Conservation (phyloP, 2,113 vertebrate genomes). For the Gymnocephalus cernua region DNA sequence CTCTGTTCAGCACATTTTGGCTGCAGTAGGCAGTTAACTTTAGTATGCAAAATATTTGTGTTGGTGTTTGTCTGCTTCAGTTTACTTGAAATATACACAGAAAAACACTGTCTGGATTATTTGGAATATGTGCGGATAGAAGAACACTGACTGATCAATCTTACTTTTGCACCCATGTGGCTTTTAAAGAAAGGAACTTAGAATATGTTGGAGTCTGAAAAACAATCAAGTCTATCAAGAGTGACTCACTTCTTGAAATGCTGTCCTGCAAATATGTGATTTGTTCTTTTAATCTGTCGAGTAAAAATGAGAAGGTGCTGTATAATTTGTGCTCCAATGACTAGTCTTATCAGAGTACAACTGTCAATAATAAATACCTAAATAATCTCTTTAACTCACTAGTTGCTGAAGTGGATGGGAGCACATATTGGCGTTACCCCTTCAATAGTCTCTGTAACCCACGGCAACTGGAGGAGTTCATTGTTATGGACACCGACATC, state of each 20-base stretch:
- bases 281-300: background rate
- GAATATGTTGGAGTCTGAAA: background rate
- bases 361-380: background rate
- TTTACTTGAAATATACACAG: constrained; percentile 9
- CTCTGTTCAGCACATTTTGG: constrained; percentile 26
- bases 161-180: background rate
- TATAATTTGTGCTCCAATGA: background rate
- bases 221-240: background rate
- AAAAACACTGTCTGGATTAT: constrained; percentile 7
- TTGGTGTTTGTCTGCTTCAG: constrained; percentile 20
- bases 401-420: constrained; percentile 96
- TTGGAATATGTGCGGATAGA: background rate
- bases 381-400: constrained; percentile 1
- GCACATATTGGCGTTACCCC: constrained; percentile 93
- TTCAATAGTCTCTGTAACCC: constrained; percentile 93
- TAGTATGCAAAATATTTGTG: constrained; percentile 27
- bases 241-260: background rate
- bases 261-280: background rate
- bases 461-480: constrained; percentile 94
- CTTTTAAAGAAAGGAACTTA: background rate
- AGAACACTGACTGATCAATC: constrained; percentile 10
- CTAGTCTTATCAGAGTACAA: background rate
- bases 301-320: background rate
- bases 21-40: constrained; percentile 45
- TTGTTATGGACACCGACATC: constrained; percentile 91